These are phyloP conservation scores for Crotophaga sulcirostris DNA, from an alignment of 2,113 vertebrate genomes.

Conservation along the genomic window DNA sequence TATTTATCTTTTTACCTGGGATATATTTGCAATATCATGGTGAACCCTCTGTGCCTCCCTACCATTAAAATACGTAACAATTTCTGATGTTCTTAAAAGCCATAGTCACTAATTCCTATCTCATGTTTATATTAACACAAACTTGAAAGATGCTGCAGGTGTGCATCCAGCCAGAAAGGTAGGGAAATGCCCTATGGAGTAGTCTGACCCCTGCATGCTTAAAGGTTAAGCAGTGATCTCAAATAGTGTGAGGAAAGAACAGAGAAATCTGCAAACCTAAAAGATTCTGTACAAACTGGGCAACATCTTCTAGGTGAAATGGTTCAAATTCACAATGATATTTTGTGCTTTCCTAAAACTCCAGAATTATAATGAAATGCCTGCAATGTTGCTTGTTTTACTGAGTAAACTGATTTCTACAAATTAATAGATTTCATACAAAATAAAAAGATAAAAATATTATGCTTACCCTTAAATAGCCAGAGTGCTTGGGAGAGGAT, in stretches of 20 bases:
- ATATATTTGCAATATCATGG: rapidly evolving
- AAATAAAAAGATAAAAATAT: not conserved
- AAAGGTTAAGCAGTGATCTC: not conserved
- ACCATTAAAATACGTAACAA: not conserved
- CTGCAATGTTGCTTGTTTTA: not conserved
- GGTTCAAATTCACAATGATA: not conserved
- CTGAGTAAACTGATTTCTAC: not conserved
- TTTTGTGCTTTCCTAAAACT: not conserved
- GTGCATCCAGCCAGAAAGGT: not conserved
- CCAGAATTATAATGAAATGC: not conserved
- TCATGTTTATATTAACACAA: not conserved
- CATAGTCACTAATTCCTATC: not conserved
- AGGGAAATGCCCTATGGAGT: not conserved
- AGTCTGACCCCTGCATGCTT: not conserved
- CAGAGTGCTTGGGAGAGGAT: not conserved
- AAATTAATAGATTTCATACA: not conserved
- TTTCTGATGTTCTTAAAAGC: not conserved
- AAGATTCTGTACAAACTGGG: not conserved
- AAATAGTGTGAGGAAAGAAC: not conserved
- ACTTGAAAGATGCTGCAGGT: not conserved
- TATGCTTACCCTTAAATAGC: not conserved
- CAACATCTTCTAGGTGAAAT: not conserved
- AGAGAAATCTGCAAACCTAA: not conserved
- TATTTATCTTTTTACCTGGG: not conserved
- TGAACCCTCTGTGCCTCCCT: not conserved